phyloP scores from a whole-genome alignment of 2,888 invertebrate species.

The Orthonevra nobilis region DNA sequence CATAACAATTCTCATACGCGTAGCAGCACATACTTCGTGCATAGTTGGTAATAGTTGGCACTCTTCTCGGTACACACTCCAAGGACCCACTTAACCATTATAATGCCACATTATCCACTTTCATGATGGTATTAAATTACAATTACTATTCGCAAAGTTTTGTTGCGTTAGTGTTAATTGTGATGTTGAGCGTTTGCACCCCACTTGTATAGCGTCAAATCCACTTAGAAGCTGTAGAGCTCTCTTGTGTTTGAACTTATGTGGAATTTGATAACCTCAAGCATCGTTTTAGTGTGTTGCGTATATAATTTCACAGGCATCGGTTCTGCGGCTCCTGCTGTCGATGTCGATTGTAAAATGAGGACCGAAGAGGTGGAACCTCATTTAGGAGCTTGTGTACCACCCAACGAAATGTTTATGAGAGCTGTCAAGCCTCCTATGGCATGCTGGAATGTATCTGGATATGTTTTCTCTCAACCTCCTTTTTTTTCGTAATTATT shows the following conservation, averaged over 20 bases:
- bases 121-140: constrained; percentile 61
- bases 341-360: constrained; percentile 39
- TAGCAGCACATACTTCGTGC: too few species aligned
- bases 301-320: constrained; percentile 30
- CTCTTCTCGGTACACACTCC: constrained; percentile 2
- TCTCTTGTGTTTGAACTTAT: constrained; percentile 27
- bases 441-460: neutral
- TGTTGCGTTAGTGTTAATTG: constrained; percentile 67
- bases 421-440: constrained; percentile 29
- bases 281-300: constrained; percentile 37
- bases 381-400: neutral
- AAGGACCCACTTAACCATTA: constrained; percentile 36
- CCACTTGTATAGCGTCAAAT: neutral
- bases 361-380: neutral
- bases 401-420: constrained; percentile 10
- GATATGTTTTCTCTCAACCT: neutral
- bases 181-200: constrained; percentile 35
- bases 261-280: constrained; percentile 59
- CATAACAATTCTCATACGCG: constrained; percentile 26
- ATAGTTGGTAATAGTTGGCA: too few species aligned
- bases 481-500: constrained; percentile 34
- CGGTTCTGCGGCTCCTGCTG: neutral
- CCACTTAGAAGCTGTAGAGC: constrained; percentile 24
- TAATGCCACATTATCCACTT: constrained; percentile 16
- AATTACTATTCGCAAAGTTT: constrained; percentile 62